Evolutionary conservation across 2,113 vertebrate genomes (phyloP).

Genomic region (Tympanuchus pallidicinctus): DNA sequence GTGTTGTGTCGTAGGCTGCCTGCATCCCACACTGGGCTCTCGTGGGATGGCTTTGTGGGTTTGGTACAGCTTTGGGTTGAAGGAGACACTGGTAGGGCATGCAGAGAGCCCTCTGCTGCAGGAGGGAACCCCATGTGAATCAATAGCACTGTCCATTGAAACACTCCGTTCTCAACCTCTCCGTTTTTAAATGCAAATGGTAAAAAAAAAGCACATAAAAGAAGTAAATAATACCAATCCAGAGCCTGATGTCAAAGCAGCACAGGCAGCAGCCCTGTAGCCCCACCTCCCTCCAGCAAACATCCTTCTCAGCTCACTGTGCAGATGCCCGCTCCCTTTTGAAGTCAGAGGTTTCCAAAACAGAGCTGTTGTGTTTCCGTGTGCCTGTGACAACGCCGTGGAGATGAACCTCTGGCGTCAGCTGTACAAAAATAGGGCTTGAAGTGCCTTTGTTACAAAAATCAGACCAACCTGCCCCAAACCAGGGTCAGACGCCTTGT

Average conservation of each 20-base stretch:
- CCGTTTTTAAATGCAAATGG: background rate
- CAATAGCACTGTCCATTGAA: too few species aligned
- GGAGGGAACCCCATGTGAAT: background rate
- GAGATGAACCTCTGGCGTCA: background rate
- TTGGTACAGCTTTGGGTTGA: background rate
- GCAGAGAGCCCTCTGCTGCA: background rate
- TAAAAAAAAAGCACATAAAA: background rate
- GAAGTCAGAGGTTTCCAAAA: background rate
- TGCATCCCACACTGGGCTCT: background rate
- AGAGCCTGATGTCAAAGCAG: background rate
- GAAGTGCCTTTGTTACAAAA: background rate
- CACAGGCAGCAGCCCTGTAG: accelerated
- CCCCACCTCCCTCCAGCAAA: background rate
- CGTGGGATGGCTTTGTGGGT: background rate
- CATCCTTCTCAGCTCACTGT: accelerated
- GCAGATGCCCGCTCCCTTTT: accelerated
- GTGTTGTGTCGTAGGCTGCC: background rate
- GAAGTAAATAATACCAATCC: background rate
- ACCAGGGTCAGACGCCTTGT: background rate
- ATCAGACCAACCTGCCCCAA: background rate
- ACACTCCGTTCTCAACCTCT: background rate
- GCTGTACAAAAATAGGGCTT: background rate
- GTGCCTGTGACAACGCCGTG: background rate
- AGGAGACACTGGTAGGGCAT: background rate
- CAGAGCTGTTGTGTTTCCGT: background rate